Base-by-base conservation (phyloP, 2,113 vertebrate species). In the Chlamydotis undulata region DNA sequence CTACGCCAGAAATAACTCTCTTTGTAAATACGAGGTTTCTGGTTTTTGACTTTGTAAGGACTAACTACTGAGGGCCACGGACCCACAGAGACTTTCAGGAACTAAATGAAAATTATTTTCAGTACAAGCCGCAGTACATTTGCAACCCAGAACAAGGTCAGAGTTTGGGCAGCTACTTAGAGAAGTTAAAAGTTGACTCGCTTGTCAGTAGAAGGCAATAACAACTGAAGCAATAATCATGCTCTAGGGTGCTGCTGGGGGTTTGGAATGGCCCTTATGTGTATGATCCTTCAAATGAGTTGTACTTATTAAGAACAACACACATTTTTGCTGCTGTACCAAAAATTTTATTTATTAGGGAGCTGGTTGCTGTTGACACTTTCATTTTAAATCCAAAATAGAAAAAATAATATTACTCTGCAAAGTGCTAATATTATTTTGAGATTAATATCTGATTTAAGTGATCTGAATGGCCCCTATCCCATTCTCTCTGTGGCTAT, bases 21-120 rank as follows among this genome's bases (percentile, higher is more conserved):
- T 57, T 29, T 6, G 10, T 60, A 78, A 68, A 60, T 8, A 52
- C 1, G 14, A 77, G 60, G 63, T 52, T 8, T 26, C n/a, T 86
- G 7, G 24, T 31, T 29, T 6, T 50, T 2, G 3, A 9, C 14
- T 86, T 6, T 3, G 18, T 74, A 8, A 68, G 8, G 12, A 4
- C 7, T 55, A 25, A 9, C 8, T 60, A 25, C 18, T 60, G 33
- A 77, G 28, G 16, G 63, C 21, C 14, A 14, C 0, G 0, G 29
- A 33, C 3, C 1, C 19, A 37, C 19, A n/a, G 41, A 70, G 2
- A 31, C 21, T 43, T 16, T 21, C 28, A 83, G 39, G 39, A 59
- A 22, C 43, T 29, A 53, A 49, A 29, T 22, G 13, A 73, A 80
- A 65, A 77, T 65, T 39, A 45, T 4, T n/a, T 69, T 74, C 24